Evolutionary conservation across 1,140 invertebrate genomes (phyloP), one percentile per base, ranked within the genome.

Genomic region (Lysiphlebus fabarum): DNA sequence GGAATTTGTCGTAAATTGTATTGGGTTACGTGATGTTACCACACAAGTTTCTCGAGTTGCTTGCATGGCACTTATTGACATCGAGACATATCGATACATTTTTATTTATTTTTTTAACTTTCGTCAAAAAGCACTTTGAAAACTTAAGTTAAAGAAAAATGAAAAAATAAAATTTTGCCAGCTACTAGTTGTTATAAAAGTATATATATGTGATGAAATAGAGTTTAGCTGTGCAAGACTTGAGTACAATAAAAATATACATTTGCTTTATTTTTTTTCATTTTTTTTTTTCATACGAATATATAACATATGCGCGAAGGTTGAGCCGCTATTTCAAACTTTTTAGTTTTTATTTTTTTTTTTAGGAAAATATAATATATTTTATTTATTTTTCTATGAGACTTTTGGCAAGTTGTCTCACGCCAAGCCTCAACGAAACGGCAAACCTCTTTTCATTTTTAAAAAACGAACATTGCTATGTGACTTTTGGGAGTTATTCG

Each of bases 341-440:
- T 40, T 34, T 57, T 57, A 8, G 10, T 6, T 7, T 10, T 38
- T 57, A 36, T 57, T 57, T 57, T 2, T 26, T 26, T 26, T 26
- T 26, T n/a, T n/a, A n/a, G n/a, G n/a, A n/a, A n/a, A n/a, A 26
- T 26, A 26, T 26, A 26, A 26, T 49, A 8, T 26, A n/a, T 7
- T 10, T 38, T 49, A 14, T 57, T 57, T 57, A 57, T 57, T 57
- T 57, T 57, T 49, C 36, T 37, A 37, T 40, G 37, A 11, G 56
- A 40, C 45, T 57, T 57, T 57, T 37, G 47, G 45, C 56, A 50
- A 42, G 6, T 11, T 6, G 12, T 12, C n/a, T 26, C 10, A 7
- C 11, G n/a, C 36, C 7, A 40, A 40, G 36, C 4, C 26, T 33
- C 48, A 10, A 34, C 48, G 33, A 49, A 5, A 49, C 48, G 36